Conservation (phyloP, 2,113 vertebrate species). For the Miniopterus natalensis region DNA sequence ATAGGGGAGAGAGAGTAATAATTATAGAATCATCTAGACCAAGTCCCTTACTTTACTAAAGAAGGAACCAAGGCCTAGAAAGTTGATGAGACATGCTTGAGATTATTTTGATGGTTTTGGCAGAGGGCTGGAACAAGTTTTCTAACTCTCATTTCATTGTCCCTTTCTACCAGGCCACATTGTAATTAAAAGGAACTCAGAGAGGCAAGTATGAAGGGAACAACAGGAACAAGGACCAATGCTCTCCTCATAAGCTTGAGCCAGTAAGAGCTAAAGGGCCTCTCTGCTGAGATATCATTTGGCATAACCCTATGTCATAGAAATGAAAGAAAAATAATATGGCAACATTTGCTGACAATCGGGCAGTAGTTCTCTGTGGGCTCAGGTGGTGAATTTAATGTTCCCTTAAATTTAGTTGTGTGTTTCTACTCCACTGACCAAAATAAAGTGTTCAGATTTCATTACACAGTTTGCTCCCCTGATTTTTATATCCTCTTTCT, state of each 20-base stretch:
- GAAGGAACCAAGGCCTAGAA: slow-evolving; percentile 15
- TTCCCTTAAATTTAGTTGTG: not conserved
- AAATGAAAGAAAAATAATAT: not conserved
- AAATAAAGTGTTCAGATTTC: slow-evolving; percentile 57
- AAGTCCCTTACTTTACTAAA: slow-evolving; percentile 31
- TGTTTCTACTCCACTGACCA: slow-evolving; percentile 27
- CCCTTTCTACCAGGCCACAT: not conserved
- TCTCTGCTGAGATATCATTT: not conserved
- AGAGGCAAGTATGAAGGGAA: not conserved
- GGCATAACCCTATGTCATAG: not conserved
- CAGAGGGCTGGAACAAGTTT: not conserved
- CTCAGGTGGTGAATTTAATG: slow-evolving; percentile 42
- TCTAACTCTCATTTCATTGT: not conserved
- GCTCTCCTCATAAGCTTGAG: not conserved
- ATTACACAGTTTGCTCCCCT: slow-evolving; percentile 15
- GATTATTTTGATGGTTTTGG: not conserved
- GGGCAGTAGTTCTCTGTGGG: not conserved
- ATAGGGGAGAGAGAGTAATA: not conserved
- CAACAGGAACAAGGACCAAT: not conserved
- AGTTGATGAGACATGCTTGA: not conserved
- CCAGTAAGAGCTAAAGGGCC: not conserved
- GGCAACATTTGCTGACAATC: not conserved
- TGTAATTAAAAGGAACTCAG: not conserved
- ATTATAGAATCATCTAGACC: not conserved
- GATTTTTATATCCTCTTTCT: slow-evolving; percentile 55